phyloP scores from a whole-genome alignment of 1,140 invertebrate genomes.

The Drosophila kohkoa region DNA sequence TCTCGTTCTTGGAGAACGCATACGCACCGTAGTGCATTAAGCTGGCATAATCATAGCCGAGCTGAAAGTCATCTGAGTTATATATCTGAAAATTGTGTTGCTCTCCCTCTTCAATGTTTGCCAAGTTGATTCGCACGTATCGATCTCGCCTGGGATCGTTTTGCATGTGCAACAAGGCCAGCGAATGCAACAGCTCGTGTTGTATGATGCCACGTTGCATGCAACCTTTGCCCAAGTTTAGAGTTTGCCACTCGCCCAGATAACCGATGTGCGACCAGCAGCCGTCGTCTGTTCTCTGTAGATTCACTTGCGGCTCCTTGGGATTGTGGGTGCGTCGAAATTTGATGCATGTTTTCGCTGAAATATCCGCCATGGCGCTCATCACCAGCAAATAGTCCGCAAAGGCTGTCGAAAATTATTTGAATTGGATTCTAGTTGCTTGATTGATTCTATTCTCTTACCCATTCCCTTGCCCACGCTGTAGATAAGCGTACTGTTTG shows the following conservation, averaged over 20 bases:
- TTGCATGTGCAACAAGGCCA: conserved; percentile 90
- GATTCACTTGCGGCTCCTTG: conserved; percentile 47
- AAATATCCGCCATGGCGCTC: conserved; percentile 46
- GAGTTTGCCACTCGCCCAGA: conserved; percentile 75
- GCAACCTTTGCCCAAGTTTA: conserved; percentile 52
- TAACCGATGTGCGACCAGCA: conserved; percentile 86
- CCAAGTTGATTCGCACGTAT: conserved; percentile 88
- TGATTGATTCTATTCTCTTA: conserved; percentile 12
- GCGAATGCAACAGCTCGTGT: conserved; percentile 89
- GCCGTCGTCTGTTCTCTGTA: conserved; percentile 77
- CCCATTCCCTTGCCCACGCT: conserved; percentile 38
- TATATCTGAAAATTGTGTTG: conserved; percentile 86
- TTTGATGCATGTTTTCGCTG: conserved; percentile 37
- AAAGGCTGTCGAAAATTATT: conserved; percentile 11
- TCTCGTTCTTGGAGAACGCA: conserved; percentile 90
- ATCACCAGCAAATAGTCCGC: background rate
- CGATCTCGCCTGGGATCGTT: conserved; percentile 88
- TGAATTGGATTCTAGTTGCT: background rate
- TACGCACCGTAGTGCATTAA: conserved; percentile 89
- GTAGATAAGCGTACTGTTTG: conserved; percentile 41
- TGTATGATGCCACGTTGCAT: conserved; percentile 85
- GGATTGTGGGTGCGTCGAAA: conserved; percentile 34
- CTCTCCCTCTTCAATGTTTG: conserved; percentile 87
- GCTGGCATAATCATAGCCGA: conserved; percentile 88
- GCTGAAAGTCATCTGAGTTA: conserved; percentile 78